Evolutionary conservation across 2,888 invertebrate genomes (phyloP).

Genomic region (Eupeodes latifasciatus): DNA sequence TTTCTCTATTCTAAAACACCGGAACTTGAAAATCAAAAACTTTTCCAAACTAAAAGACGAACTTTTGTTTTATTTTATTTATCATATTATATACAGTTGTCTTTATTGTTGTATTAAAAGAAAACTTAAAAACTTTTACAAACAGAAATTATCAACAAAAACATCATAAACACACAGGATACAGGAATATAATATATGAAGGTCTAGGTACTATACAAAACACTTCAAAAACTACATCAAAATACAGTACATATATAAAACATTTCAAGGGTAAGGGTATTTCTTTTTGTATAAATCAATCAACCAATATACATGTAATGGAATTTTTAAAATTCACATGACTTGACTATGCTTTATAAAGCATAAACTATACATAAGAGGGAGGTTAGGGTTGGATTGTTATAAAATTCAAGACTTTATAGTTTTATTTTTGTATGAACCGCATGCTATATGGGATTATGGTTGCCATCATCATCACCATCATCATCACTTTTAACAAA

Average conservation of each 20-base stretch:
- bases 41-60: neutral
- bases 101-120: neutral
- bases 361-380: too few relatives aligned
- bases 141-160: slow-evolving; percentile 1
- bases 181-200: neutral
- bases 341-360: neutral
- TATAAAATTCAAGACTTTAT: slow-evolving; percentile 20
- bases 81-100: neutral
- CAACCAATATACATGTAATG: slow-evolving; percentile 9
- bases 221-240: neutral
- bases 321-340: neutral
- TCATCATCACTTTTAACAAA: slow-evolving; percentile 48
- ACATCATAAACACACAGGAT: neutral
- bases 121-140: neutral
- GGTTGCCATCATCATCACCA: slow-evolving; percentile 49
- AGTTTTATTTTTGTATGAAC: neutral
- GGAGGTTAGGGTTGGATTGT: neutral
- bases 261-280: neutral
- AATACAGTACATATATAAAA: neutral
- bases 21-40: slow-evolving; percentile 20
- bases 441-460: slow-evolving; percentile 60
- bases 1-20: neutral
- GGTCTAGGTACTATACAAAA: neutral
- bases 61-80: neutral
- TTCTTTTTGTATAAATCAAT: slow-evolving; percentile 17